These are phyloP conservation scores for Xestobium rufovillosum DNA, from an alignment of 2,888 invertebrate species.

Conservation along the genomic window DNA sequence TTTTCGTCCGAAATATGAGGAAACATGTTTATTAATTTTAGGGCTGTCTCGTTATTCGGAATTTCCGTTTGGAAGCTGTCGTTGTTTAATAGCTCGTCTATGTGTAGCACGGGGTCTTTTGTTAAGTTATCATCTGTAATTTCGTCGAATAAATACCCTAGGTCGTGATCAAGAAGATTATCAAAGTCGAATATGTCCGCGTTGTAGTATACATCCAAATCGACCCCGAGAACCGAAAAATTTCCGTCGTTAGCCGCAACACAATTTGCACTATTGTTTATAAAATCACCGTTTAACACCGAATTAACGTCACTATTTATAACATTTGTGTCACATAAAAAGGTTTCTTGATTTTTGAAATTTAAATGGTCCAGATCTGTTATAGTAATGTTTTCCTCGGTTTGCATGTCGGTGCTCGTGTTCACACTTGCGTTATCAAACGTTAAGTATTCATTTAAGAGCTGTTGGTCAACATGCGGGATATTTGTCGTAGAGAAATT, in stretches of 20 bases:
- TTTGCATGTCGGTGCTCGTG: no score
- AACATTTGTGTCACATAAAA: no score
- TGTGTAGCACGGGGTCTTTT: background rate
- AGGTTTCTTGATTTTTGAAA: no score
- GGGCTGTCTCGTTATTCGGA: conserved; percentile 21
- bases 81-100: conserved; percentile 29
- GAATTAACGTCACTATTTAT: background rate
- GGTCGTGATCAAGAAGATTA: conserved; percentile 21
- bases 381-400: no score
- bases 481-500: background rate
- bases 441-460: conserved; percentile 12
- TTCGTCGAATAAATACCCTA: conserved; percentile 26
- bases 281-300: background rate
- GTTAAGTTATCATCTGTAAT: conserved; percentile 27
- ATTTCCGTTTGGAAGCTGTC: conserved; percentile 26
- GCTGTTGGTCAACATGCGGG: conserved; percentile 2
- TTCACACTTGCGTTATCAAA: no score
- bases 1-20: conserved; percentile 40
- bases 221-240: conserved; percentile 33
- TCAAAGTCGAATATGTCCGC: conserved; percentile 19
- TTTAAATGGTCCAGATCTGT: no score
- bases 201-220: conserved; percentile 30
- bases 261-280: no score
- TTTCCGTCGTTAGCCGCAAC: conserved; percentile 5
- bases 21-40: conserved; percentile 35